Percentiles rank a stretch among this genome's conserved stretches.
Conservation (phyloP, 2,113 vertebrate species). For the Mellivora capensis region DNA sequence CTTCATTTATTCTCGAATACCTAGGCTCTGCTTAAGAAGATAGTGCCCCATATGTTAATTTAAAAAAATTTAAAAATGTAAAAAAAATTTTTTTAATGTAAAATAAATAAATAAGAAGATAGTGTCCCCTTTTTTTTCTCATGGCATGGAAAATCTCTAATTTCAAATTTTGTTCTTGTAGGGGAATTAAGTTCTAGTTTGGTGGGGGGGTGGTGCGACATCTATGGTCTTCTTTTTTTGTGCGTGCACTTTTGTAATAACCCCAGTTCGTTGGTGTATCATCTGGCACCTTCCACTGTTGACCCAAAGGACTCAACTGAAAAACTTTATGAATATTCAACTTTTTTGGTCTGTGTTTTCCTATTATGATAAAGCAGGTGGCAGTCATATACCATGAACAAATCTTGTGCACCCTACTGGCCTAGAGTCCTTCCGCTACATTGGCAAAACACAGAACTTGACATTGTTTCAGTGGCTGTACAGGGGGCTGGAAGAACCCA, state of each 20-base stretch:
- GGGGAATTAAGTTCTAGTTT: neutral
- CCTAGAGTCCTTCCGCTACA: neutral
- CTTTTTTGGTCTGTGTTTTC: neutral
- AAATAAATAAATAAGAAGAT: neutral
- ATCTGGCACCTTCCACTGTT: neutral
- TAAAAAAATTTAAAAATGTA: too few relatives aligned
- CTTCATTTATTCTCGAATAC: neutral
- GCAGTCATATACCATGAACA: neutral
- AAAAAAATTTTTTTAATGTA: too few relatives aligned
- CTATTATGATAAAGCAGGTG: constrained; percentile 45
- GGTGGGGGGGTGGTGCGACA: too few relatives aligned
- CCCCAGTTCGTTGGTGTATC: neutral
- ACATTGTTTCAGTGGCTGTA: neutral
- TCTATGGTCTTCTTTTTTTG: neutral
- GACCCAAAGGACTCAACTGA: neutral
- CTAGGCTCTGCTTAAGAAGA: neutral
- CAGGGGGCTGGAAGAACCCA: neutral
- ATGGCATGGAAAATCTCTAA: neutral
- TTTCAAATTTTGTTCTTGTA: neutral
- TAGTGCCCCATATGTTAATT: too few relatives aligned
- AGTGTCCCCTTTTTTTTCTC: neutral
- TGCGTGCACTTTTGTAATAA: neutral
- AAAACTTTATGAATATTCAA: constrained; percentile 32
- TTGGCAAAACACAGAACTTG: neutral
- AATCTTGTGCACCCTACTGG: neutral